Evolutionary conservation across 2,888 invertebrate genomes (phyloP).

Genomic region (Abscondita cerata): DNA sequence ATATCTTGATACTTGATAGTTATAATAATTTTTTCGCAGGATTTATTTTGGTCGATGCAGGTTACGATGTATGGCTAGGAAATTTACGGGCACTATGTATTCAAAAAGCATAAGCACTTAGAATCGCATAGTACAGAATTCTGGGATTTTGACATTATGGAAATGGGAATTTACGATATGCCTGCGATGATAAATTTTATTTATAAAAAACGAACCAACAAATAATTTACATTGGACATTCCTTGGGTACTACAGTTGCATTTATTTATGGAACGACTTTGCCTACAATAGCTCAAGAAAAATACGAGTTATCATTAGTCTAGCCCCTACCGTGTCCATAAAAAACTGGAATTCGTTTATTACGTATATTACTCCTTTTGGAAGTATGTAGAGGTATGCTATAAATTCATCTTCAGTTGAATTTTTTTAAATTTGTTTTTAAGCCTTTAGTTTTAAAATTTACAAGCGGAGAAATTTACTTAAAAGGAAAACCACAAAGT

Average conservation of each 20-base stretch:
- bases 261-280: slow-evolving; percentile 70
- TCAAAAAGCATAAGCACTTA: slow-evolving; percentile 26
- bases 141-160: slow-evolving; percentile 47
- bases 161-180: slow-evolving; percentile 36
- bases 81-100: slow-evolving; percentile 36
- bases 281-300: slow-evolving; percentile 70
- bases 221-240: slow-evolving; percentile 80
- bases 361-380: background rate
- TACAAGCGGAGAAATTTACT: slow-evolving; percentile 7
- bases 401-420: too few relatives aligned
- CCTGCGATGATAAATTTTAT: slow-evolving; percentile 31
- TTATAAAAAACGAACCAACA: slow-evolving; percentile 30
- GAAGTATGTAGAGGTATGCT: background rate
- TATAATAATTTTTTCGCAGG: slow-evolving; percentile 14
- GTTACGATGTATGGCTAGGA: slow-evolving; percentile 38
- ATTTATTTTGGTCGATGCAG: slow-evolving; percentile 29
- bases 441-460: background rate
- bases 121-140: slow-evolving; percentile 38
- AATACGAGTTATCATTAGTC: slow-evolving; percentile 64
- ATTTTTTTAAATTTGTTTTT: too few relatives aligned
- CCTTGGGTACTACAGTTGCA: slow-evolving; percentile 79
- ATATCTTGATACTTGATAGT: too few relatives aligned
- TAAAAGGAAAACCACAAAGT: background rate
- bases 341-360: background rate
- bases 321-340: slow-evolving; percentile 60